Evolutionary conservation across 1,140 invertebrate species (phyloP).

Genomic region (Drosophila mauritiana): DNA sequence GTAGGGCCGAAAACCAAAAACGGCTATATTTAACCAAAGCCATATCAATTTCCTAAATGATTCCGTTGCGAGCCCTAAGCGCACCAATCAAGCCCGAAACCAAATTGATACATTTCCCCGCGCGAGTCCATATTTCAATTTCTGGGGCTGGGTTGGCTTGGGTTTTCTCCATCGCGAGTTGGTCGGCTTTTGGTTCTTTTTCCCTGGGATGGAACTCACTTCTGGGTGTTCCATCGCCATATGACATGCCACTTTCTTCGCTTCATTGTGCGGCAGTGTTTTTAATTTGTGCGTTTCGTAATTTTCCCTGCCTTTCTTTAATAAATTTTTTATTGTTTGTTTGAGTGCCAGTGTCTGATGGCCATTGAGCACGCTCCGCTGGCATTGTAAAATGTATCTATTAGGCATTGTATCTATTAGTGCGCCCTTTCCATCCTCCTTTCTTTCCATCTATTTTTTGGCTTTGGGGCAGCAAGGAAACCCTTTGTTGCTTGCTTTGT

Average conservation of each 20-base stretch:
- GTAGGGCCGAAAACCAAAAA: constrained; percentile 36
- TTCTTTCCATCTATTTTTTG: constrained; percentile 16
- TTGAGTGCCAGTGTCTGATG: constrained; percentile 73
- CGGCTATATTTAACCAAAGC: constrained; percentile 48
- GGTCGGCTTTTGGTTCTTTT: constrained; percentile 2
- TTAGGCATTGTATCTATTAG: constrained; percentile 70
- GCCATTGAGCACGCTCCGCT: constrained; percentile 68
- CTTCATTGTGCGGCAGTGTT: constrained; percentile 51
- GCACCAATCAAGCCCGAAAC: constrained; percentile 67
- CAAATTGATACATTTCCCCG: constrained; percentile 79
- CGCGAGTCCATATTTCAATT: constrained; percentile 61
- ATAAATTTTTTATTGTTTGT: constrained; percentile 83
- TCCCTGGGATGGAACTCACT: constrained; percentile 44
- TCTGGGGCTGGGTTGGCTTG: constrained; percentile 31
- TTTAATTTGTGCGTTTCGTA: constrained; percentile 79
- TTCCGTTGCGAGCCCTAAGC: constrained; percentile 64
- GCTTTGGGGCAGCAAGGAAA: constrained; percentile 21
- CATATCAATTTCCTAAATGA: constrained; percentile 79
- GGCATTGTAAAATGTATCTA: constrained; percentile 77
- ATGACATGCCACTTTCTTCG: constrained; percentile 77
- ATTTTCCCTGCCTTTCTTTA: constrained; percentile 76
- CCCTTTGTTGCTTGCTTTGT: constrained; percentile 54
- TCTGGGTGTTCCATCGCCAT: constrained; percentile 79
- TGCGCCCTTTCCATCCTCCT: constrained; percentile 49
- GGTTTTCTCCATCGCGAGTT: background rate